Base-by-base conservation (phyloP, 2,113 vertebrate species). In the Clupea harengus region DNA sequence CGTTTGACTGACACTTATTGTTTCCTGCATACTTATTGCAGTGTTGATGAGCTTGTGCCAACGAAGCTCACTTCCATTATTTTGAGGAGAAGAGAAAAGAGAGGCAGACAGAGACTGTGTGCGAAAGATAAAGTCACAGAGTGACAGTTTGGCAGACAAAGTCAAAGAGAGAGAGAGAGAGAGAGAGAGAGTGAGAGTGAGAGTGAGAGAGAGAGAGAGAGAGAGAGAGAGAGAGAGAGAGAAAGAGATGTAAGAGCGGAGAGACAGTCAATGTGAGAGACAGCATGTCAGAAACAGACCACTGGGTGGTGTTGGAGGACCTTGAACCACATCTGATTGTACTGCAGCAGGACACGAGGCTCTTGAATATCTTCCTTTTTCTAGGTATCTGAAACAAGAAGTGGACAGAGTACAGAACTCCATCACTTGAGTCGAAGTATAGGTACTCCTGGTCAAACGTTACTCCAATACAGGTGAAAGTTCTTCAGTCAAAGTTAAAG, bases 221-320 rank as follows among this genome's bases (percentile, higher is more conserved):
- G n/a, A 78, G 50, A 46, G 54, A 84, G 7, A 67, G 47, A 20
- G 39, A n/a, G 39, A 9, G 81, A 25, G 44, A 72, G 47, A 9
- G 57, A n/a, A 4, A 45, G 15, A 57, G 52, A 72, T 4, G 20
- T 22, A 20, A 22, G 20, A 0, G 20, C 5, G 6, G 57, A 54
- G 64, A 46, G 25, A 3, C 0, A 75, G 60, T 4, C 1, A 72
- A n/a, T 11, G 78, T 47, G 17, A 72, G 45, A 60, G 20, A 81
- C 46, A 80, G 72, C 28, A 92, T 92, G 89, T 93, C 96, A 94
- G 90, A 88, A 89, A 94, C 90, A 96, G 95, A 95, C 97, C 97
- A 97, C 97, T 96, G 96, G 96, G 97, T 98, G 97, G 96, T 95
- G 96, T 95, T 96, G 96, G 93, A 97, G 96, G 91, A 95, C 94